A percentile compares a stretch with the other conserved stretches of the same genome.
phyloP scores from a whole-genome alignment of 2,113 vertebrate species.

The Megaceryle torquata region DNA sequence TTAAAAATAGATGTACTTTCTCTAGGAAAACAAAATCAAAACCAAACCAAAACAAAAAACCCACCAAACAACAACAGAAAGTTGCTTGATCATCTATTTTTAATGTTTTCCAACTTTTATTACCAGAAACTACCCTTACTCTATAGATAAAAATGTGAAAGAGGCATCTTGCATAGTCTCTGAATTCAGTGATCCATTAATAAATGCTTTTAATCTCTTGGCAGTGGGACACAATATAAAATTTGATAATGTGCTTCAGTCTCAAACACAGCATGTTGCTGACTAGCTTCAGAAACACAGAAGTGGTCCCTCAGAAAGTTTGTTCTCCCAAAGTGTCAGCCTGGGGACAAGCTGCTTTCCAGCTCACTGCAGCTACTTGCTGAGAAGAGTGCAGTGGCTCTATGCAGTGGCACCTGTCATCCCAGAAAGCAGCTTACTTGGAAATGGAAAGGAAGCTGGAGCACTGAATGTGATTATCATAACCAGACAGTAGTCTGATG shows the following conservation, averaged over 20 bases:
- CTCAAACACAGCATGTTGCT: not conserved
- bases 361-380: not conserved
- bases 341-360: not conserved
- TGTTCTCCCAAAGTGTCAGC: not conserved
- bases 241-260: not conserved
- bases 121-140: not conserved
- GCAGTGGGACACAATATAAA: not conserved
- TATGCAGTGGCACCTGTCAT: not conserved
- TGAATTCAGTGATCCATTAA: not conserved
- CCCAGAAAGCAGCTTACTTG: not conserved
- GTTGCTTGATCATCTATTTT: not conserved
- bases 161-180: not conserved
- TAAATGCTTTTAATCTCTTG: not conserved
- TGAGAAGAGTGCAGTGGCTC: not conserved
- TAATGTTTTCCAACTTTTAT: not conserved
- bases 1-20: not conserved
- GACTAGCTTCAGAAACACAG: not conserved
- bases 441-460: not conserved
- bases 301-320: not conserved
- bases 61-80: too few species aligned
- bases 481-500: not conserved
- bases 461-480: not conserved
- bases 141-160: not conserved
- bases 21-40: not conserved
- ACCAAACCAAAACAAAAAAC: too few species aligned